These are phyloP conservation scores for Heliconius hewitsoni DNA, from an alignment of 1,140 invertebrate species.

Conservation along the genomic window DNA sequence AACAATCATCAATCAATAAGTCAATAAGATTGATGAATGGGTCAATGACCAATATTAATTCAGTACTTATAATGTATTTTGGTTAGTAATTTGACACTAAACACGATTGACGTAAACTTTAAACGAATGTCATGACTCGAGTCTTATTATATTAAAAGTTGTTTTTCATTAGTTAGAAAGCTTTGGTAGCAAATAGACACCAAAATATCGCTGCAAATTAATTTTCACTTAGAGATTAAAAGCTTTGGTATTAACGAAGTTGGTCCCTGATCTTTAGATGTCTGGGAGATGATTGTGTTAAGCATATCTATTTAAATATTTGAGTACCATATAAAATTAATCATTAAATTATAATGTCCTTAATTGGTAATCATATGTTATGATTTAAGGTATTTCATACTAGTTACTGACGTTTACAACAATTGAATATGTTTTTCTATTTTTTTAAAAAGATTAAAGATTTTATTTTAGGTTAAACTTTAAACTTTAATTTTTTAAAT, in stretches of 20 bases:
- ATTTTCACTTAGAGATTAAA: conserved; percentile 31
- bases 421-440: no score
- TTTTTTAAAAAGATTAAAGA: no score
- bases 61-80: conserved; percentile 67
- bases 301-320: background rate
- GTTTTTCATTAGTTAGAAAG: conserved; percentile 41
- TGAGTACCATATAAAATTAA: background rate
- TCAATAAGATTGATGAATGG: conserved; percentile 74
- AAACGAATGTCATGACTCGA: conserved; percentile 41
- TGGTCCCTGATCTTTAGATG: conserved; percentile 6
- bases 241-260: conserved; percentile 40
- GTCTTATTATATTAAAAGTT: conserved; percentile 42
- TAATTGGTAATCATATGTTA: background rate
- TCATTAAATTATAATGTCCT: background rate
- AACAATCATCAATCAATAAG: conserved; percentile 75
- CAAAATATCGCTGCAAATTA: conserved; percentile 36
- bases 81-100: conserved; percentile 74
- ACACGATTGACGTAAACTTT: conserved; percentile 48
- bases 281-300: background rate
- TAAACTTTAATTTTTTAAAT: no score
- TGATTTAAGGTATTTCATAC: no score
- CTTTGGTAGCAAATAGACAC: conserved; percentile 29
- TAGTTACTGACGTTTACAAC: no score
- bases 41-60: conserved; percentile 66
- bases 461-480: no score